A percentile compares a stretch with the other conserved stretches of the same genome.
Conservation (phyloP, 2,797 vertebrate species). For the Hozukius guyotensis region DNA sequence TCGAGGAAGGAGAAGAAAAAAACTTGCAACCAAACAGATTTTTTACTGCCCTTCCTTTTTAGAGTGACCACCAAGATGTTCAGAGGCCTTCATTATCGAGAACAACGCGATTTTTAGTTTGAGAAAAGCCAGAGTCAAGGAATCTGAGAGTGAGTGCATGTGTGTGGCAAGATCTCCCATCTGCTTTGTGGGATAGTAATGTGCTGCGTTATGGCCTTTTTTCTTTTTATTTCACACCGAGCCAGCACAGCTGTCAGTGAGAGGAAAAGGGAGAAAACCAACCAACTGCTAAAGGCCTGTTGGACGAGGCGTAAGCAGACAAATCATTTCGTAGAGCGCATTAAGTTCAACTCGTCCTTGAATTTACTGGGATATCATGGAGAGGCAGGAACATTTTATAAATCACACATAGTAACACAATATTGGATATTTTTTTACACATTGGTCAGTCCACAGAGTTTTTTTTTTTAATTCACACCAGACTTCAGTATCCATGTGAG, state of each 20-base stretch:
- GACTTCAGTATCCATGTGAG: background rate
- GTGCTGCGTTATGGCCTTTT: constrained; percentile 52
- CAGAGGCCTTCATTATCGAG: constrained; percentile 15
- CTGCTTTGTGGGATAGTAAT: constrained; percentile 60
- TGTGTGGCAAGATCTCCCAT: constrained; percentile 70
- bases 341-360: constrained; percentile 21
- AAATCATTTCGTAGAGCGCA: constrained; percentile 1
- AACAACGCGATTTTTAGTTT: constrained; percentile 28
- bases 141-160: constrained; percentile 29
- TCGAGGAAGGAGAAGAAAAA: background rate
- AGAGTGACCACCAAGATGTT: constrained; percentile 34
- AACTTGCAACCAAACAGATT: background rate
- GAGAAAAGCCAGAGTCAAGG: constrained; percentile 25
- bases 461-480: constrained; percentile 6
- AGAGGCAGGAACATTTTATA: background rate
- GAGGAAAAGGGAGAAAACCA: constrained; percentile 8
- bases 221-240: constrained; percentile 49
- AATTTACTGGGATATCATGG: background rate
- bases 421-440: background rate
- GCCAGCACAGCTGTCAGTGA: constrained; percentile 63
- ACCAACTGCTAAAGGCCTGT: background rate
- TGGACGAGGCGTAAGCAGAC: constrained; percentile 2
- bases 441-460: constrained; percentile 11
- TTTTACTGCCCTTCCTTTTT: constrained; percentile 20
- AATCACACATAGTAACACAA: background rate